These are phyloP conservation scores for Euglossa dilemma DNA, from an alignment of 1,140 invertebrate species.

Conservation along the genomic window DNA sequence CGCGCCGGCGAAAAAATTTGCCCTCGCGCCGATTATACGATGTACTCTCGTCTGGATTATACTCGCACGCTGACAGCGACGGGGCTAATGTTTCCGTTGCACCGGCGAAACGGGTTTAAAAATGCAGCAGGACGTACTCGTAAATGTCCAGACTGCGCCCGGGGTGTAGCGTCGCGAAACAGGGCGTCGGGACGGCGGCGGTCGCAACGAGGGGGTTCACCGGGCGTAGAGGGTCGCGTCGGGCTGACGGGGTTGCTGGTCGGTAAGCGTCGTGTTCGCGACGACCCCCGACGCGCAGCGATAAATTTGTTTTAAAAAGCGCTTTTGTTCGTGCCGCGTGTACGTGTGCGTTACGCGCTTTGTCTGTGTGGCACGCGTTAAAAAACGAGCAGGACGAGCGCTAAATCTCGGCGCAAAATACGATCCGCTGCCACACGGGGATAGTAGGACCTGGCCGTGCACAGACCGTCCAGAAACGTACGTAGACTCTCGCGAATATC, in stretches of 20 bases:
- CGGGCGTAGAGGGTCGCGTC: neutral
- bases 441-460: neutral
- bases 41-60: conserved; percentile 57
- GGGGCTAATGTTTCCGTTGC: conserved; percentile 57
- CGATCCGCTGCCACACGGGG: neutral
- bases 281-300: conserved; percentile 52
- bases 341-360: conserved; percentile 53
- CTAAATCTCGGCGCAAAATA: conserved; percentile 58
- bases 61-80: conserved; percentile 37
- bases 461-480: conserved; percentile 35
- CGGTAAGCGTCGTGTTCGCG: conserved; percentile 63
- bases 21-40: conserved; percentile 51
- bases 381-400: conserved; percentile 31
- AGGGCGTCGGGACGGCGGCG: conserved; percentile 23
- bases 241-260: conserved; percentile 8
- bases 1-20: conserved; percentile 35
- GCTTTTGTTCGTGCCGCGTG: conserved; percentile 66
- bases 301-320: conserved; percentile 75
- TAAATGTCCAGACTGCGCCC: conserved; percentile 61
- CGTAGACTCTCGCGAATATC: conserved; percentile 8
- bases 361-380: conserved; percentile 22
- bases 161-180: conserved; percentile 25
- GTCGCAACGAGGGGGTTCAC: neutral
- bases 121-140: conserved; percentile 60
- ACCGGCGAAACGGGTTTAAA: conserved; percentile 45